phyloP scores from a whole-genome alignment of 2,113 vertebrate species.

The Cisticola juncidis region DNA sequence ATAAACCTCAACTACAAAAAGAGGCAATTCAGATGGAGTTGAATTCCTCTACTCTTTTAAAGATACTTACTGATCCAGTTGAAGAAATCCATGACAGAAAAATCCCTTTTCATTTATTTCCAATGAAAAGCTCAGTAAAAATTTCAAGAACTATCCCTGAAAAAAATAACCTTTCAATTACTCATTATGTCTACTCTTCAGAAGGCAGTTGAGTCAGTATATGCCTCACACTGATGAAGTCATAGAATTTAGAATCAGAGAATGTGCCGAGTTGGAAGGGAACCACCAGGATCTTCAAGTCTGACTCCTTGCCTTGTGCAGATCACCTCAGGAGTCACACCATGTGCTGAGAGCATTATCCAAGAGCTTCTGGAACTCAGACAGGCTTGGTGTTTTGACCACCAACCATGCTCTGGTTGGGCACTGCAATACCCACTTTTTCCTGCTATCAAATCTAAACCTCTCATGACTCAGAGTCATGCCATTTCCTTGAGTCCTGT shows the following conservation, averaged over 20 bases:
- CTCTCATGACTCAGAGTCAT: not conserved
- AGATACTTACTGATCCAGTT: not conserved
- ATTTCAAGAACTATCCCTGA: not conserved
- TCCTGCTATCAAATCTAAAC: not conserved
- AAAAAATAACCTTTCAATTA: not conserved
- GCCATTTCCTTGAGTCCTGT: not conserved
- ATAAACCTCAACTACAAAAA: not conserved
- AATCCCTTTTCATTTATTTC: not conserved
- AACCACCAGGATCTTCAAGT: not conserved
- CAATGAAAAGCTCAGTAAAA: not conserved
- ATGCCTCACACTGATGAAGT: not conserved
- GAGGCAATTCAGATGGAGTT: not conserved
- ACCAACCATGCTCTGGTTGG: too few relatives aligned
- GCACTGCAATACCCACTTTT: not conserved
- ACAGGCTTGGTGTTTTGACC: not conserved
- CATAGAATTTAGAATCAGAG: not conserved
- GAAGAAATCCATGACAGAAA: not conserved
- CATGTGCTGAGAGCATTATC: not conserved
- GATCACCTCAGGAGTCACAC: not conserved
- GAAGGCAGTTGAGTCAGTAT: not conserved
- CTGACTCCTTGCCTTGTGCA: not conserved
- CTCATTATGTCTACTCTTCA: not conserved
- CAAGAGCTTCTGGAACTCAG: not conserved
- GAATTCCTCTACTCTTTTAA: not conserved
- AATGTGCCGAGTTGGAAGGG: not conserved